Base-by-base conservation (phyloP, 2,113 vertebrate genomes). In the Ranitomeya imitator region DNA sequence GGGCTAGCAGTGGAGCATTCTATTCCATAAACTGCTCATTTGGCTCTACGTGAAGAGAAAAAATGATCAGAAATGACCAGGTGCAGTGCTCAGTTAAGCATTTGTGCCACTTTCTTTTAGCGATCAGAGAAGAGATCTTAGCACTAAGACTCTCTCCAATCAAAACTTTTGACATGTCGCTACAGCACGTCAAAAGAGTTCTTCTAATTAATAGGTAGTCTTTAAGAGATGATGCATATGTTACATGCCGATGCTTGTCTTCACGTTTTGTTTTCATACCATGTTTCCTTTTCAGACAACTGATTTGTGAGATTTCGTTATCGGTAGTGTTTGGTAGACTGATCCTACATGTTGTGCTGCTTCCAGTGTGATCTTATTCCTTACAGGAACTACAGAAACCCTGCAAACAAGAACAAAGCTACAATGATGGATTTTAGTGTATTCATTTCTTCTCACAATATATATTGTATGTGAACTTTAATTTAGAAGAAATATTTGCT, bases 181-280 rank as follows among this genome's bases (percentile, higher is more conserved):
- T 45, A 45, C 37, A 4, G 37, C 37, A 45, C 5, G 37, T 45
- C 37, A 3, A 45, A 45, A 45, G 37, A 45, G 37, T 45, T 45
- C 4, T 45, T 45, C 37, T 45, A 45, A 45, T 45, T 45, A 45
- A 45, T 45, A 45, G 3, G 37, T 5, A 45, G 37, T 5, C 37
- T 45, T 45, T 45, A 9, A 9, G 61, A 55, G 51, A 65, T 55
- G 45, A 71, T 52, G 18, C 21, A 52, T 21, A 52, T 76, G 73
- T 76, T 76, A 52, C 51, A 26, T 84, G 26, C 71, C 82, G 55
- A 23, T 81, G n/a, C 57, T 60, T 61, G 79, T 59, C 23, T 81
- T 81, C 57, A 81, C 23, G 60, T 57, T n/a, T 31, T 60, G 23
- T 80, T 60, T 60, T 2, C 23, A 23, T 13, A 54, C 81, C 81